These are phyloP conservation scores for Parotia lawesii DNA, from an alignment of 2,113 vertebrate genomes.

Conservation along the genomic window DNA sequence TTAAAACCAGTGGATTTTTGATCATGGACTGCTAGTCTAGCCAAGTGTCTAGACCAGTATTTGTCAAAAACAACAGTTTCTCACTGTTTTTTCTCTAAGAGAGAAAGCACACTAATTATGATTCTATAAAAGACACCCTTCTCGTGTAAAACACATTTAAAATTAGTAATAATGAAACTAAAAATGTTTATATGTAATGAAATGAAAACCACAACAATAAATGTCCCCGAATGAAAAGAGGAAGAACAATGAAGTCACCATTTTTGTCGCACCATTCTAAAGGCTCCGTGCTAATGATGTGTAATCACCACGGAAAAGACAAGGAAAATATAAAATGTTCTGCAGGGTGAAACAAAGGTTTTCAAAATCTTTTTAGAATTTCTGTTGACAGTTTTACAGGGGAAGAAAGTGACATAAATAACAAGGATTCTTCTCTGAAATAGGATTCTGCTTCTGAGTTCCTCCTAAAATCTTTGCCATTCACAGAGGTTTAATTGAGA, in stretches of 20 bases:
- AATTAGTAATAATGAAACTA: background rate
- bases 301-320: background rate
- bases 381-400: background rate
- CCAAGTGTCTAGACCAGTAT: background rate
- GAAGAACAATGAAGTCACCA: background rate
- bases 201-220: background rate
- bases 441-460: background rate
- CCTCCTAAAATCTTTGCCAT: background rate
- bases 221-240: background rate
- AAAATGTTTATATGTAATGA: background rate
- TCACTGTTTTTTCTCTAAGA: background rate
- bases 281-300: background rate
- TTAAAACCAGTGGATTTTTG: background rate
- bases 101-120: background rate
- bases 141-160: background rate
- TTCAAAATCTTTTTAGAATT: background rate
- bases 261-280: background rate
- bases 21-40: background rate
- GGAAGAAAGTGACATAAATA: background rate
- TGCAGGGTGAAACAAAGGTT: background rate
- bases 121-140: background rate
- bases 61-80: background rate
- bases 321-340: background rate
- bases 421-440: background rate
- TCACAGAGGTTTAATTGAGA: background rate